Conservation (phyloP, 2,797 vertebrate genomes). For the Paguma larvata region DNA sequence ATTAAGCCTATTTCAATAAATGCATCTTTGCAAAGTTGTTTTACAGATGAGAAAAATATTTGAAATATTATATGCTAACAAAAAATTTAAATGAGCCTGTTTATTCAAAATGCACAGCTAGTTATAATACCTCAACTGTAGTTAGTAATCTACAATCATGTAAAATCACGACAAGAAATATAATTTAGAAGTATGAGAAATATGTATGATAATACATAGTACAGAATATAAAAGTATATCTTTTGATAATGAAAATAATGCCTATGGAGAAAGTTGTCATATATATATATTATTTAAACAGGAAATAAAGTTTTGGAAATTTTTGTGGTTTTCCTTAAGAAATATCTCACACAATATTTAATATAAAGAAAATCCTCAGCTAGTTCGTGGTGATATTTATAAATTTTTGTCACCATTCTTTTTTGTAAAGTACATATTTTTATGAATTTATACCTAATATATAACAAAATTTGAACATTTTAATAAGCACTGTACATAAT, state of each 20-base stretch:
- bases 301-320: neutral
- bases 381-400: neutral
- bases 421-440: neutral
- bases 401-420: neutral
- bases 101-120: neutral
- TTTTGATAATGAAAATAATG: neutral
- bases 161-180: neutral
- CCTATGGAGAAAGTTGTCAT: neutral
- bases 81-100: neutral
- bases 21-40: neutral
- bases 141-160: neutral
- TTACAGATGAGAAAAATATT: neutral
- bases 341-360: neutral
- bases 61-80: neutral
- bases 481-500: neutral
- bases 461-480: neutral
- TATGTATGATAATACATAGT: neutral
- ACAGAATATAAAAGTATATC: neutral
- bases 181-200: neutral
- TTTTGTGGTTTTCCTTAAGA: neutral
- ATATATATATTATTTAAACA: neutral
- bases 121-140: neutral
- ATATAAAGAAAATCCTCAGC: neutral
- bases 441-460: neutral
- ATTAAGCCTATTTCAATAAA: neutral